These are phyloP conservation scores for Gymnocephalus cernua DNA, from an alignment of 2,113 vertebrate species.

Conservation along the genomic window DNA sequence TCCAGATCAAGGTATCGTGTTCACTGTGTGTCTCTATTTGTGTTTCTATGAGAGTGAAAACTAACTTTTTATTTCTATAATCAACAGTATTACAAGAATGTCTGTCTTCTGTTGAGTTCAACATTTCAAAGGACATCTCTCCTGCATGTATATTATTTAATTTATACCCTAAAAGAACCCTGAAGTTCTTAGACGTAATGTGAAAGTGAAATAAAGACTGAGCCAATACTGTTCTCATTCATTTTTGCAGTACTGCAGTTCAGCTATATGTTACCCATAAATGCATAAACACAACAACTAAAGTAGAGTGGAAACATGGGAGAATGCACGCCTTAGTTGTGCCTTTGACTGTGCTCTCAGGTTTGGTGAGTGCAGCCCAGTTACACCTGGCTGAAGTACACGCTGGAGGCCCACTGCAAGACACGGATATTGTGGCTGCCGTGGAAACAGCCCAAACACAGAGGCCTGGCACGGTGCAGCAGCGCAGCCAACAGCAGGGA, in stretches of 20 bases:
- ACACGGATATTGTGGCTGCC: constrained; percentile 77
- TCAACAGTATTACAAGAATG: neutral
- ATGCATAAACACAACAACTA: neutral
- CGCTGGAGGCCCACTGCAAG: constrained; percentile 65
- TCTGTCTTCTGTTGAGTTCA: neutral
- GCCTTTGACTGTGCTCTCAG: constrained; percentile 64
- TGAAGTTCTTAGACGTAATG: neutral
- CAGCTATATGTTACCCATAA: neutral
- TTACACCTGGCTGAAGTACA: constrained; percentile 83
- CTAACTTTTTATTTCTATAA: neutral
- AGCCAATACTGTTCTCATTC: neutral
- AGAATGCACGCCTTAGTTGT: neutral
- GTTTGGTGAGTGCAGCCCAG: constrained; percentile 83
- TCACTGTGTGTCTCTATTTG: neutral
- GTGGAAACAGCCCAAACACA: constrained; percentile 74
- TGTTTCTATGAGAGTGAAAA: neutral
- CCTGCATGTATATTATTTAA: neutral
- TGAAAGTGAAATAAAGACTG: neutral
- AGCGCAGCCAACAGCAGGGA: constrained; percentile 42
- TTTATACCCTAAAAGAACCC: neutral
- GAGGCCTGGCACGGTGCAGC: constrained; percentile 49
- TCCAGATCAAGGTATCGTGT: constrained; percentile 63
- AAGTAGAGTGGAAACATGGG: neutral
- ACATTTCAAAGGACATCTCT: neutral
- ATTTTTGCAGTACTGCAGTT: neutral